Conservation (phyloP, 2,797 vertebrate species). For the Molossus alvarezi region DNA sequence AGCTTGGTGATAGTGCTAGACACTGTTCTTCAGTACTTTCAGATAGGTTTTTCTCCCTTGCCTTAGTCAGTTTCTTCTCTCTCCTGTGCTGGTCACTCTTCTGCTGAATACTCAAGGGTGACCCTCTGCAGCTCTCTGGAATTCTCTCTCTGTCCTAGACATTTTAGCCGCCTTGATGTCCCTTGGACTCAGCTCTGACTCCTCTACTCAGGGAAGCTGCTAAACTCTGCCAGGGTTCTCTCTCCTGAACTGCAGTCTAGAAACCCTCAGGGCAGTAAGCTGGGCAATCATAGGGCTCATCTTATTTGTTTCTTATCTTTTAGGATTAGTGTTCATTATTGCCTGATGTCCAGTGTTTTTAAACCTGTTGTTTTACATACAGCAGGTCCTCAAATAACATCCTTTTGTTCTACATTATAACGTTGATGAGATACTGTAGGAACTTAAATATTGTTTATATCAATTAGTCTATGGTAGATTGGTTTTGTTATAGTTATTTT, state of each 20-base stretch:
- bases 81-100: background rate
- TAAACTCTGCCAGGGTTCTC: background rate
- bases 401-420: background rate
- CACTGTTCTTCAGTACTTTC: background rate
- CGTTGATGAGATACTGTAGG: background rate
- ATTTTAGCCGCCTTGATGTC: background rate
- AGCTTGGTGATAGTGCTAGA: background rate
- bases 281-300: background rate
- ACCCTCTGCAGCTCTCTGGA: background rate
- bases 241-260: background rate
- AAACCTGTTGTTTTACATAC: background rate
- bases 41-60: background rate
- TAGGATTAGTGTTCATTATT: background rate
- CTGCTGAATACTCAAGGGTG: too few relatives aligned
- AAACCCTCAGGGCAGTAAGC: background rate
- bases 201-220: background rate
- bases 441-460: too few relatives aligned
- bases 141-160: slow-evolving; percentile 21
- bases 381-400: background rate
- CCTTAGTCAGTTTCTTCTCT: background rate
- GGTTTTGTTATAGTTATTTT: too few relatives aligned
- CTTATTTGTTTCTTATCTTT: background rate
- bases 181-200: background rate
- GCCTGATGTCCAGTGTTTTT: background rate
- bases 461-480: too few relatives aligned